Conservation (phyloP, 2,888 invertebrate genomes). For the Periphyllus acericola region DNA sequence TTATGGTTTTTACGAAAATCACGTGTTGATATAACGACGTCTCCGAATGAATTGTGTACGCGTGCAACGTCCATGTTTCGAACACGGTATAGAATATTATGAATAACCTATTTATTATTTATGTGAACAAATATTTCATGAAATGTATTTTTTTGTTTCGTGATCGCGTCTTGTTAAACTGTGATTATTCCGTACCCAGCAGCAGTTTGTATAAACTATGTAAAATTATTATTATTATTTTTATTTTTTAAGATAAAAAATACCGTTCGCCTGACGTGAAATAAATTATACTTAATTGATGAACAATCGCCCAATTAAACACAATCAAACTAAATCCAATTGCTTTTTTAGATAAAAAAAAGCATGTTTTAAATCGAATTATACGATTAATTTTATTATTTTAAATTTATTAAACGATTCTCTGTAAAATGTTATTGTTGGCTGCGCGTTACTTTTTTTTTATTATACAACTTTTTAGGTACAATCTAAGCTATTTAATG, state of each 20-base stretch:
- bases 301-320: constrained; percentile 1
- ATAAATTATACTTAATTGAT: background rate
- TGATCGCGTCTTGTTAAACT: background rate
- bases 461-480: background rate
- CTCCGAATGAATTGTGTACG: background rate
- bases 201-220: background rate
- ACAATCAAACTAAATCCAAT: background rate
- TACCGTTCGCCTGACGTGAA: background rate
- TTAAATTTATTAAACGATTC: background rate
- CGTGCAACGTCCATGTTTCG: background rate
- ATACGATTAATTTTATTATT: background rate
- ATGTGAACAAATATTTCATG: background rate
- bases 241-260: no score
- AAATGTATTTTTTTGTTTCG: background rate
- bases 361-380: background rate
- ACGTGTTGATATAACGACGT: background rate
- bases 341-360: background rate
- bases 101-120: background rate
- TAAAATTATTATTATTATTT: background rate
- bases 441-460: background rate
- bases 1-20: background rate
- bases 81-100: background rate
- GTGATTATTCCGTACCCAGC: background rate
- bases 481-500: background rate
- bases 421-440: background rate